Evolutionary conservation across 2,797 vertebrate species (phyloP).

Genomic region (Thaleichthys pacificus): DNA sequence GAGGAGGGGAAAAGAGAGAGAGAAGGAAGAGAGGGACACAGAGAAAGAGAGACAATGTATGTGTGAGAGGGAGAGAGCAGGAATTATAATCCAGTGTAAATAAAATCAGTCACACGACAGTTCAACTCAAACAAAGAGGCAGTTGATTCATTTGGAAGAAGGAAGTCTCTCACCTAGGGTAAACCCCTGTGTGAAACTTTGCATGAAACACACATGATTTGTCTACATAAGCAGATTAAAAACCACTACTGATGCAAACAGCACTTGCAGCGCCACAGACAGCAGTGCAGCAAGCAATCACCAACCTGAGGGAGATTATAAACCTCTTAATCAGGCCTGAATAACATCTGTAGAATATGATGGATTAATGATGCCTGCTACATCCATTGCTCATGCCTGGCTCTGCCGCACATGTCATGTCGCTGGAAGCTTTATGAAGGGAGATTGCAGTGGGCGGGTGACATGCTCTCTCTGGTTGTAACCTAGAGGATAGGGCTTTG

Average conservation of each 20-base stretch:
- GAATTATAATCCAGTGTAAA: background rate
- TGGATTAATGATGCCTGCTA: background rate
- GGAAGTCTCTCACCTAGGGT: background rate
- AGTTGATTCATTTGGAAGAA: background rate
- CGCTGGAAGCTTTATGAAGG: background rate
- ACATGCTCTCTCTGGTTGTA: background rate
- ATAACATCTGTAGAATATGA: background rate
- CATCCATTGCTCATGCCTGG: background rate
- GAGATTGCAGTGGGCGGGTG: background rate
- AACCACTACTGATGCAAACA: background rate
- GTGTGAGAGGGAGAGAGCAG: too few species aligned
- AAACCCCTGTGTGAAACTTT: background rate
- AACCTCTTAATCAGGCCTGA: background rate
- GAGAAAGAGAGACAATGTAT: background rate
- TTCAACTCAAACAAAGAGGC: too few species aligned
- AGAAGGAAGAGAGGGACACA: constrained; percentile 1
- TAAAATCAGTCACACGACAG: background rate
- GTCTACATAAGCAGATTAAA: background rate
- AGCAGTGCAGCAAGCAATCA: too few species aligned
- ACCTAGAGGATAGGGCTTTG: background rate
- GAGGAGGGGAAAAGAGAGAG: background rate
- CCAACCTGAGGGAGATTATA: too few species aligned
- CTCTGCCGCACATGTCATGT: background rate
- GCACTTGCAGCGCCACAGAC: too few species aligned
- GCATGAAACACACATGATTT: background rate